Percentiles rank a stretch among this genome's conserved stretches.
These are phyloP conservation scores for Iselma pallidipennis DNA, from an alignment of 2,888 invertebrate genomes.

Conservation along the genomic window DNA sequence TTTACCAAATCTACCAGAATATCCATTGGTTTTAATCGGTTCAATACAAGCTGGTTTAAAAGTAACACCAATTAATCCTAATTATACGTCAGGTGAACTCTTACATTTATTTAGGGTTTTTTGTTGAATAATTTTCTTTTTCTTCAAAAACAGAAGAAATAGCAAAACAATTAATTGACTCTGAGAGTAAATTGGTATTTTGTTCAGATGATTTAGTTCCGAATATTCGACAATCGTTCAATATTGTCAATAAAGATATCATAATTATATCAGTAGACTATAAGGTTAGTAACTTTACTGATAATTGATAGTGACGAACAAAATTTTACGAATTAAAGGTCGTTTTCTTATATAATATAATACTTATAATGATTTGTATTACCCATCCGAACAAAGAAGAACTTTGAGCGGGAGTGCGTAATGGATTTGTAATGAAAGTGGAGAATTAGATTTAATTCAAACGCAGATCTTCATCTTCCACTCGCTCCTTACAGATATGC, in stretches of 20 bases:
- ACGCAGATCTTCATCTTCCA: too few species aligned
- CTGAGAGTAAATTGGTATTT: slow-evolving; percentile 65
- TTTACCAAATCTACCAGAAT: slow-evolving; percentile 77
- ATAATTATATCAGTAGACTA: slow-evolving; percentile 62
- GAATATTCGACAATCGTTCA: slow-evolving; percentile 20
- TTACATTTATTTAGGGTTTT: slow-evolving; percentile 4
- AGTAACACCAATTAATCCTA: slow-evolving; percentile 72
- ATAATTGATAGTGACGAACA: too few species aligned
- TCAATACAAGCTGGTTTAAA: slow-evolving; percentile 70
- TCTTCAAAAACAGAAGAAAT: slow-evolving; percentile 64
- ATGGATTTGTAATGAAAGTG: too few species aligned
- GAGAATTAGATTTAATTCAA: too few species aligned
- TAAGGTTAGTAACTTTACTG: slow-evolving; percentile 31
- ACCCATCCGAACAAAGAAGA: too few species aligned
- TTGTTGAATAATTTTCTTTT: slow-evolving; percentile 39
- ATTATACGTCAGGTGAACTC: slow-evolving; percentile 60
- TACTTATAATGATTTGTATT: too few species aligned
- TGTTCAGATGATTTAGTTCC: slow-evolving; percentile 35
- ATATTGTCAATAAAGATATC: slow-evolving; percentile 53
- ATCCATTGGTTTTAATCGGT: slow-evolving; percentile 66
- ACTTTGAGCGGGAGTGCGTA: too few species aligned
- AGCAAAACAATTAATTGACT: slow-evolving; percentile 63
- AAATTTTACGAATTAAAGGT: too few species aligned
- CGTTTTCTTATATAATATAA: too few species aligned
- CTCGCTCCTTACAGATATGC: too few species aligned